Evolutionary conservation across 1,140 invertebrate species (phyloP), one percentile per base, ranked within the genome.

Genomic region (Drosophila orena): DNA sequence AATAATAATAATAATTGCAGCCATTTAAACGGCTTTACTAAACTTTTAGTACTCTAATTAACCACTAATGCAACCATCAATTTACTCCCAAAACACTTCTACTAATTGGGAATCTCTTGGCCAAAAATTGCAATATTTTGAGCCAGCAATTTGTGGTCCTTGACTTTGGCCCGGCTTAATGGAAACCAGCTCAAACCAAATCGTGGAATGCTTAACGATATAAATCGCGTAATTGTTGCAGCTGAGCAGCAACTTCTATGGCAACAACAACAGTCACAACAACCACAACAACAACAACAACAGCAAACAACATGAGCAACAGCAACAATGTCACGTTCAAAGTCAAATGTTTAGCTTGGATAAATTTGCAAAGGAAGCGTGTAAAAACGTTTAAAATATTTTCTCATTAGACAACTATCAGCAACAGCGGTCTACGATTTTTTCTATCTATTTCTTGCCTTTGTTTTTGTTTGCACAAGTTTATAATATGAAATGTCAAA

Each of bases 281-380:
- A 61, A 60, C 50, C 27, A n/a, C 43, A 47, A n/a, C 47, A 35
- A 17, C 53, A 37, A 37, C 38, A 61, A 37, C 37, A 59, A 42
- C 60, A 59, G 37, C 57, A 40, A 20, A 42, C 55, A 59, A 46
- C 62, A 40, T 20, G 46, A 65, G 10, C 24, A 22, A 22, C 71
- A 84, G 49, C 79, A 85, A 84, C 84, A 89, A 89, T 89, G 84
- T 89, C 84, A 89, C 84, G 84, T 89, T 89, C 84, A 89, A 89
- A 90, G 84, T 90, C 84, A 89, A 90, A 84, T 78, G 80, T 57
- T 84, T 74, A 69, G 68, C 75, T 72, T 75, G 60, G 70, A 77
- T 71, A 77, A 80, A 81, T 89, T 89, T 89, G 84, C 84, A 84
- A 89, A 89, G 84, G 84, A 89, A 89, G 84, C 84, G 85, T 89